Percentiles rank a stretch among this genome's conserved stretches.
Evolutionary conservation across 2,797 vertebrate species (phyloP).

Genomic region (Molossus alvarezi): DNA sequence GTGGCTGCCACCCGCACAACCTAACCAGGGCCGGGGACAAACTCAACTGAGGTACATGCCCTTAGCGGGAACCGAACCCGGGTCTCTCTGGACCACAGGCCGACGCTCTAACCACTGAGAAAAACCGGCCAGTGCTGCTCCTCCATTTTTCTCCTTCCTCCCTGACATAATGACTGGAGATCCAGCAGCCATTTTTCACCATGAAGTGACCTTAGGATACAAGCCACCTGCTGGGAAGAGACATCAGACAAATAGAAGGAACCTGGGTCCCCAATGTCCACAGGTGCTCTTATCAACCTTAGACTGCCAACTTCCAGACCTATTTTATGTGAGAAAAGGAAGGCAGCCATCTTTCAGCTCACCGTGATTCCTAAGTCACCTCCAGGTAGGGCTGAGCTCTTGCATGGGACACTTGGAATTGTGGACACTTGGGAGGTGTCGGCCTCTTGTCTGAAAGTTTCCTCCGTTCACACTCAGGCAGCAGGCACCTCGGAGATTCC

Average conservation of each 20-base stretch:
- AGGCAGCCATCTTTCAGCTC: neutral
- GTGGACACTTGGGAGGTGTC: neutral
- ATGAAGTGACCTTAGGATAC: neutral
- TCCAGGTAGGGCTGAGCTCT: neutral
- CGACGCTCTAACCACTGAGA: no score
- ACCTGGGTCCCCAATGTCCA: neutral
- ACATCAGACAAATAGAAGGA: neutral
- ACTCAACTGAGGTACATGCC: no score
- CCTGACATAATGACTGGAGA: neutral
- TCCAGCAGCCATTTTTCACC: neutral
- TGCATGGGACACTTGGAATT: neutral
- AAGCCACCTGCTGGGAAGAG: neutral
- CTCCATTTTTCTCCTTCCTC: neutral
- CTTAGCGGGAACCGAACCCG: no score
- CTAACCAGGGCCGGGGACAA: no score
- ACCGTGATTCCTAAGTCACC: neutral
- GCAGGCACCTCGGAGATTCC: neutral
- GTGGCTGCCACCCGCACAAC: no score
- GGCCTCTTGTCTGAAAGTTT: neutral
- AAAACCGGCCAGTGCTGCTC: no score
- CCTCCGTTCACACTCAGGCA: neutral
- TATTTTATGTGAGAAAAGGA: neutral
- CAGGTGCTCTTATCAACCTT: neutral
- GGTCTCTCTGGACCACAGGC: no score
- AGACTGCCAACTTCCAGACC: neutral